Evolutionary conservation across 1,140 invertebrate genomes (phyloP), one percentile per base, ranked within the genome.

Genomic region (Calliphora vicina): DNA sequence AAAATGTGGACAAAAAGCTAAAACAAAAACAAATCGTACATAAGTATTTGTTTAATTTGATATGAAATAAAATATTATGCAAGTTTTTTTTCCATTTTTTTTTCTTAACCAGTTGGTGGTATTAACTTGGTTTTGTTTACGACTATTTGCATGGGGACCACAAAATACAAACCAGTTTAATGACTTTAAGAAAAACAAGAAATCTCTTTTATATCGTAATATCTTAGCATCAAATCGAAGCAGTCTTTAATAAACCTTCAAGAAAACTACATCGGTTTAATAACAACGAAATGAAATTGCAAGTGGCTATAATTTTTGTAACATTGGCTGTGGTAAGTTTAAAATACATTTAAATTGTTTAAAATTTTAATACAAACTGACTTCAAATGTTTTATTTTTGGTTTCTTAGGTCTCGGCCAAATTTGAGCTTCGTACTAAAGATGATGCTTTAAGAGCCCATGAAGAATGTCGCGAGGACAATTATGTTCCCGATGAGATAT

Each of bases 401-500:
- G 6, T 25, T 23, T 67, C 25, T 1, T 67, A 89, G 88, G 83
- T 83, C 20, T 71, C 78, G n/a, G 87, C 84, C 78, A 88, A 88
- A 84, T 89, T 88, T 80, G 27, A 85, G 78, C 13, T 87, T 27
- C 87, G 87, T 73, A 86, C 61, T 15, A 85, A 85, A n/a, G 86
- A 86, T 0, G 88, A 89, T 82, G 88, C 88, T 8, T 80, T 86
- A 29, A 76, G 73, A 26, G 88, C 88, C 13, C 85, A 86, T 26
- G 88, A 88, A 83, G 87, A 87, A 9, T 89, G 88, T 82, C 88
- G 81, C 13, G 88, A 86, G 50, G 86, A 89, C 0, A 82, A 73
- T 17, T 12, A 84, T 73, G 86, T 89, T 35, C 88, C 88, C 42
- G 87, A 88, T 20, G 88, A 89, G 15, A 88, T 89, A 42, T 89